A percentile compares a stretch with the other conserved stretches of the same genome.
phyloP scores from a whole-genome alignment of 2,888 invertebrate species.

The Drosophila prolongata region DNA sequence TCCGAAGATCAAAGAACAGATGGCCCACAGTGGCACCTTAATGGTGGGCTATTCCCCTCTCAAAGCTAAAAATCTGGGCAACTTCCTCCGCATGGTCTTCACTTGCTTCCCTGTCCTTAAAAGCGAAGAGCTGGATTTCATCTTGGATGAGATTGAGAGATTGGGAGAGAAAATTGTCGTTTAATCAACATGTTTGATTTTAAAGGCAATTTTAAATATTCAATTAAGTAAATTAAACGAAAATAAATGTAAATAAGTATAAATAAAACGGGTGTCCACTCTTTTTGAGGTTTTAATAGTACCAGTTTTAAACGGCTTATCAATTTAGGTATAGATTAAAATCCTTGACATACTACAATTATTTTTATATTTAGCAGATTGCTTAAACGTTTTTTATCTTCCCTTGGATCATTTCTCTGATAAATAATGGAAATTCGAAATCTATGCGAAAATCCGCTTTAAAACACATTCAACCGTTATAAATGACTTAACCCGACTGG shows the following conservation, averaged over 20 bases:
- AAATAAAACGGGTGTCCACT: not conserved
- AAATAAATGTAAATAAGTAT: not conserved
- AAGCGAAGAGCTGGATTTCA: constrained; percentile 86
- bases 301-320: too few species aligned
- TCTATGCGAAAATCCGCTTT: too few species aligned
- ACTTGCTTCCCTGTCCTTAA: constrained; percentile 89
- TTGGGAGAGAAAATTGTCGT: constrained; percentile 84
- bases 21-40: constrained; percentile 87
- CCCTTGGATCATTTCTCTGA: too few species aligned
- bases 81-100: constrained; percentile 91
- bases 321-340: too few species aligned
- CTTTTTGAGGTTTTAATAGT: too few species aligned
- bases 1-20: constrained; percentile 89
- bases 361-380: too few species aligned
- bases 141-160: constrained; percentile 88
- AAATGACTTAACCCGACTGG: not conserved
- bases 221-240: too few species aligned
- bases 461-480: not conserved
- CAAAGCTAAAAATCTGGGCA: constrained; percentile 86
- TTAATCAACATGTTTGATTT: constrained; percentile 1
- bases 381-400: too few species aligned
- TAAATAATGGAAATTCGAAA: too few species aligned
- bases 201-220: not conserved
- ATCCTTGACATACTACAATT: too few species aligned
- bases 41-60: constrained; percentile 93